A percentile compares a stretch with the other conserved stretches of the same genome.
phyloP scores from a whole-genome alignment of 1,140 invertebrate genomes.

The Dreissena polymorpha region DNA sequence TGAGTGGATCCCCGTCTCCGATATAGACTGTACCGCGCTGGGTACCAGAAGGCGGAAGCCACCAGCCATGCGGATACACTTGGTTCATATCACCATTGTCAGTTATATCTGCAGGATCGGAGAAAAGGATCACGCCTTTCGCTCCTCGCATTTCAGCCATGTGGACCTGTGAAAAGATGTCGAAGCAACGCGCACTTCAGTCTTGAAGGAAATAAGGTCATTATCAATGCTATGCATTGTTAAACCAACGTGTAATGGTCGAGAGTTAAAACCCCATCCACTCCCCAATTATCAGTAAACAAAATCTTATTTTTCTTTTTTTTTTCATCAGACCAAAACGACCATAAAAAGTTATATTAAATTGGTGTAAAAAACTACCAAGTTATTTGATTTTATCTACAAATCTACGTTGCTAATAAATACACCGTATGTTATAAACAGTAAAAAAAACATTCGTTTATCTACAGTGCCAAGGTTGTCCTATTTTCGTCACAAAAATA shows the following conservation, averaged over 20 bases:
- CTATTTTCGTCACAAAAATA: no score
- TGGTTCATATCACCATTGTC: constrained; percentile 21
- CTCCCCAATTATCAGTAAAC: no score
- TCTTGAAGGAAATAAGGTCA: neutral
- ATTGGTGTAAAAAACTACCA: no score
- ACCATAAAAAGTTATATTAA: no score
- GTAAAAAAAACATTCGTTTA: no score
- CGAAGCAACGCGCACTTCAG: no score
- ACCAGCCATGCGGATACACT: constrained; percentile 80
- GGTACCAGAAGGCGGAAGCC: constrained; percentile 79
- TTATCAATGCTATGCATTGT: neutral
- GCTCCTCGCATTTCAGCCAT: constrained; percentile 76
- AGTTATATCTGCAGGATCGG: constrained; percentile 81
- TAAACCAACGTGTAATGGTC: neutral
- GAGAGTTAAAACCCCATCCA: neutral
- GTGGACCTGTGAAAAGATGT: constrained; percentile 64
- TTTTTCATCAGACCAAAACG: no score
- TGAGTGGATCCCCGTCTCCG: constrained; percentile 79
- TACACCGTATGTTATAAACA: no score
- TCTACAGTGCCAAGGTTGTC: no score
- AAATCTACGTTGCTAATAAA: no score
- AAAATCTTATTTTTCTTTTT: neutral
- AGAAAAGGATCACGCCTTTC: constrained; percentile 80
- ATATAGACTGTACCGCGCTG: constrained; percentile 76
- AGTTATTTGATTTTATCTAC: no score